These are phyloP conservation scores for Branchipolynoe longqiensis DNA, from an alignment of 2,888 invertebrate species.

Conservation along the genomic window DNA sequence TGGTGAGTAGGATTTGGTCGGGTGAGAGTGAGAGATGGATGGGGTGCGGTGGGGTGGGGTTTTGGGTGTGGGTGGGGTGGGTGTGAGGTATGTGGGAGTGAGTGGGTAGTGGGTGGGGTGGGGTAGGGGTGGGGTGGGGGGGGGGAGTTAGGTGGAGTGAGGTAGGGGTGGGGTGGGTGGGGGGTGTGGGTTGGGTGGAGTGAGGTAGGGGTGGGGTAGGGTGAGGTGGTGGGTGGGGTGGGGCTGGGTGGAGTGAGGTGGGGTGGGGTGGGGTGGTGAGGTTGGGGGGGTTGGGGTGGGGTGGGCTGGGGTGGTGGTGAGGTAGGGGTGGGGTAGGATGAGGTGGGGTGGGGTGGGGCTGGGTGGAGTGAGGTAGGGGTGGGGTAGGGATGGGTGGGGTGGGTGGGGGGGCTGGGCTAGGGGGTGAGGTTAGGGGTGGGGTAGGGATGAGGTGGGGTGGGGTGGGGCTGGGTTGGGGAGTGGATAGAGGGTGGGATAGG, in stretches of 20 bases:
- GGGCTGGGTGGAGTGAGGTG: neutral
- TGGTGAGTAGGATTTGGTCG: neutral
- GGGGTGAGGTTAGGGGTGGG: neutral
- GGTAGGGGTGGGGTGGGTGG: neutral
- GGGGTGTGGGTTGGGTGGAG: no score
- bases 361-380: neutral
- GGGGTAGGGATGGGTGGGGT: neutral
- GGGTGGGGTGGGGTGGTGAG: neutral
- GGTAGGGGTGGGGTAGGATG: neutral
- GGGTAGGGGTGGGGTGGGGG: neutral
- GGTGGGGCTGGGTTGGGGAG: neutral
- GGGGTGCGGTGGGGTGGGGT: neutral
- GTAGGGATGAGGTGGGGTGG: neutral
- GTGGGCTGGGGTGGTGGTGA: neutral
- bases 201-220: no score
- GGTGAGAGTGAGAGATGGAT: neutral
- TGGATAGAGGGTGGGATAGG: neutral
- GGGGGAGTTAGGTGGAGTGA: neutral
- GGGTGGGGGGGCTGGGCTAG: neutral
- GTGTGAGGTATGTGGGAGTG: no score
- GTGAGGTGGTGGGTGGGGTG: neutral
- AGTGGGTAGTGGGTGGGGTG: no score
- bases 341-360: neutral
- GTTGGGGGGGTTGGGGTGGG: neutral
- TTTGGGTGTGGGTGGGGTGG: constrained; percentile 21